A percentile compares a stretch with the other conserved stretches of the same genome.
Evolutionary conservation across 2,113 vertebrate genomes (phyloP).

Genomic region (Ceyx margarethae): DNA sequence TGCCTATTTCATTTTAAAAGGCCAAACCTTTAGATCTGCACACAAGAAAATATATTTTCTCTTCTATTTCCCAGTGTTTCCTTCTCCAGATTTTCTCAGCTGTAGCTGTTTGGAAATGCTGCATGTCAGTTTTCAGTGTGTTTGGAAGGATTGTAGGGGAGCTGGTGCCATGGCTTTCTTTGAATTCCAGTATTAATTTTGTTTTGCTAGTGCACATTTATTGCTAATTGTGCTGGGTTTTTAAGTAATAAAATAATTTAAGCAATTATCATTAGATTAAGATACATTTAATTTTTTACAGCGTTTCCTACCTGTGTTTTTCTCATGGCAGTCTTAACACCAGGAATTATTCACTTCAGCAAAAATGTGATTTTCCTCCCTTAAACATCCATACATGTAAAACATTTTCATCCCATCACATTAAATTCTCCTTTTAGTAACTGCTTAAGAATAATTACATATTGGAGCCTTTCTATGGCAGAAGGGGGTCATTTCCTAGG

Average conservation of each 20-base stretch:
- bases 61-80: neutral
- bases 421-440: constrained; percentile 35
- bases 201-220: neutral
- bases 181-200: neutral
- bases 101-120: neutral
- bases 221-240: neutral
- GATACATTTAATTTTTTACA: neutral
- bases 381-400: neutral
- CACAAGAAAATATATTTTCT: neutral
- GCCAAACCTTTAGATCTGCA: neutral
- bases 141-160: neutral
- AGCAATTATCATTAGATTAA: neutral
- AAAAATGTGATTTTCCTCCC: neutral
- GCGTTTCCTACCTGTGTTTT: neutral
- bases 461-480: neutral
- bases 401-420: neutral
- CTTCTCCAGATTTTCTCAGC: neutral
- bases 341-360: neutral
- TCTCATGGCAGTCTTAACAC: neutral
- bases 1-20: neutral
- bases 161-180: neutral
- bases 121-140: neutral
- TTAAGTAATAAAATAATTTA: constrained; percentile 6
- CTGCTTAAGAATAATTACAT: neutral
- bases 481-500: constrained; percentile 53